Conservation (phyloP, 2,888 invertebrate genomes). For the Ochropleura leucogaster region DNA sequence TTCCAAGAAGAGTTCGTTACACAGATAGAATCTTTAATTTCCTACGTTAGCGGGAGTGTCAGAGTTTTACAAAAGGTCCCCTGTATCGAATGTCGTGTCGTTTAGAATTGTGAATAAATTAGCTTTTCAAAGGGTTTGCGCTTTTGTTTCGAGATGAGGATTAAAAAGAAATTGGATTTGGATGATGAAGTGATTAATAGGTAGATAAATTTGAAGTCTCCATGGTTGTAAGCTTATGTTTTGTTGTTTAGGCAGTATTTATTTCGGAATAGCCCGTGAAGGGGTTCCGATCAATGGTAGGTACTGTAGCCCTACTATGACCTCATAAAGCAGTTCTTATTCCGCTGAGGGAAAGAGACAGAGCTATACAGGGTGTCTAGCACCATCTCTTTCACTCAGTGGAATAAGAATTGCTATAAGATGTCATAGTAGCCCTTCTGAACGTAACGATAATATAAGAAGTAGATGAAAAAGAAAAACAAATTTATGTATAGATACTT, state of each 20-base stretch:
- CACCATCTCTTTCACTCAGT: too few relatives aligned
- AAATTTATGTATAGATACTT: too few relatives aligned
- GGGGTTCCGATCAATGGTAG: too few relatives aligned
- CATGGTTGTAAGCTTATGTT: not conserved
- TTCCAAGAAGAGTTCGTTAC: constrained; percentile 80
- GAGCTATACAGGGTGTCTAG: too few relatives aligned
- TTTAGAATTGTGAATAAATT: constrained; percentile 74
- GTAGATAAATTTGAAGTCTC: constrained; percentile 11
- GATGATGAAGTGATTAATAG: constrained; percentile 48
- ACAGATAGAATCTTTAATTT: constrained; percentile 88
- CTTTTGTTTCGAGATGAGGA: constrained; percentile 55
- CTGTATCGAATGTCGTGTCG: constrained; percentile 69
- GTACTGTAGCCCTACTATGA: too few relatives aligned
- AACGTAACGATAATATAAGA: too few relatives aligned
- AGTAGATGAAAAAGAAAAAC: too few relatives aligned
- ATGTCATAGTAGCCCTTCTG: too few relatives aligned
- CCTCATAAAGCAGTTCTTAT: too few relatives aligned
- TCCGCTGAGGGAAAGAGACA: too few relatives aligned
- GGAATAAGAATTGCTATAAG: too few relatives aligned
- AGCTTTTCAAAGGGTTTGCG: constrained; percentile 68
- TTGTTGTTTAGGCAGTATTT: not conserved
- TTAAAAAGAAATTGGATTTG: constrained; percentile 49
- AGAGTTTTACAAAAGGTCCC: constrained; percentile 73
- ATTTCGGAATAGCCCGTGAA: too few relatives aligned
- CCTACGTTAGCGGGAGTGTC: constrained; percentile 79